These are phyloP conservation scores for Anguilla anguilla DNA, from an alignment of 2,797 vertebrate genomes.

Conservation along the genomic window DNA sequence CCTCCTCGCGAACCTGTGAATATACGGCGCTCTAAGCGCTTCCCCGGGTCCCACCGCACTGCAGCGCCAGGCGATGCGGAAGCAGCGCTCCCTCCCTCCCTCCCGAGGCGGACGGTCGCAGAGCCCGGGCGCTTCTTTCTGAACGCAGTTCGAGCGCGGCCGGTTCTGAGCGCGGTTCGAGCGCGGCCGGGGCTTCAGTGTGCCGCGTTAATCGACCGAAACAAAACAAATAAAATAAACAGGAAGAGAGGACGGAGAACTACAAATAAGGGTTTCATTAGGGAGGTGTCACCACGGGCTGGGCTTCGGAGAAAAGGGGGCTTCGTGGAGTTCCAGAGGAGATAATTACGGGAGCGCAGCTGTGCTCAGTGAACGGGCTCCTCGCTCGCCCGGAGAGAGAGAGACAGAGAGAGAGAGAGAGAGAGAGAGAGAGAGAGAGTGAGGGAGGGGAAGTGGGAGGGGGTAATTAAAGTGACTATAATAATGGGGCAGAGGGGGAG, in stretches of 20 bases:
- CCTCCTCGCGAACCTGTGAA: background rate
- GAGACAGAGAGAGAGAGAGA: background rate
- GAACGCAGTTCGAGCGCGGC: background rate
- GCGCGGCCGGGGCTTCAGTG: background rate
- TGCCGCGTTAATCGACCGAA: background rate
- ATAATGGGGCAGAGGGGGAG: background rate
- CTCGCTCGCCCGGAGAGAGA: background rate
- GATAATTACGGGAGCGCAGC: conserved; percentile 26
- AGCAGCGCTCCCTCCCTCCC: background rate
- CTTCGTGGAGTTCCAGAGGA: background rate
- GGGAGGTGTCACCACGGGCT: background rate
- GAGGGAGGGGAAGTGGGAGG: background rate
- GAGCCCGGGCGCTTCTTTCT: background rate
- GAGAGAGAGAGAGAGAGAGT: background rate
- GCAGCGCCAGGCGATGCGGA: background rate
- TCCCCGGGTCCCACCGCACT: background rate
- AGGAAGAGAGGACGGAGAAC: background rate
- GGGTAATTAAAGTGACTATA: conserved; percentile 23
- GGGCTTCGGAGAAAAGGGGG: background rate
- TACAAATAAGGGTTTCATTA: conserved; percentile 16
- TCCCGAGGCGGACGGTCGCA: background rate
- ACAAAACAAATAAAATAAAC: background rate
- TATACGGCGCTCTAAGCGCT: background rate
- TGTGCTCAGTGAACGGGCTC: background rate
- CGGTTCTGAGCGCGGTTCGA: background rate